A percentile compares a stretch with the other conserved stretches of the same genome.
Conservation (phyloP, 1,140 invertebrate species). For the Sycophaga agraensis region DNA sequence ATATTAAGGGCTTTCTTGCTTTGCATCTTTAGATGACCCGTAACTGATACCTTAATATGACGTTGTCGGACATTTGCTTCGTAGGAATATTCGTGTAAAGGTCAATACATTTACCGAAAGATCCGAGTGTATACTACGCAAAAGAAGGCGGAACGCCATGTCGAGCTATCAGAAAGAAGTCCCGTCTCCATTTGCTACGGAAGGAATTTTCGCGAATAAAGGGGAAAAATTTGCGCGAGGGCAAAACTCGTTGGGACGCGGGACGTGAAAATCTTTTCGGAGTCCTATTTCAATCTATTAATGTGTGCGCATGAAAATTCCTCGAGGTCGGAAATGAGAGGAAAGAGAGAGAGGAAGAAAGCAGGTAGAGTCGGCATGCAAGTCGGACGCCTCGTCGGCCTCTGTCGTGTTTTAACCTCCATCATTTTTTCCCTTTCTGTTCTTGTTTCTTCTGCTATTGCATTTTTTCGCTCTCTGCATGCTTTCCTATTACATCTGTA, state of each 20-base stretch:
- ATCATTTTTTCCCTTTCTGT: background rate
- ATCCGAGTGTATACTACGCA: too few relatives aligned
- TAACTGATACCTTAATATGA: too few relatives aligned
- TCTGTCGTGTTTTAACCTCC: background rate
- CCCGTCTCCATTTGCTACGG: too few relatives aligned
- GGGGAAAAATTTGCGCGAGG: background rate
- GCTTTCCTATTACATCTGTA: too few relatives aligned
- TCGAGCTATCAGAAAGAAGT: too few relatives aligned
- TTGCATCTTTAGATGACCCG: too few relatives aligned
- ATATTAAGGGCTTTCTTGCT: too few relatives aligned
- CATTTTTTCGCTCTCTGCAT: background rate
- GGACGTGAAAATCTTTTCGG: conserved; percentile 9
- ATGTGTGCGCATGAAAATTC: conserved; percentile 7
- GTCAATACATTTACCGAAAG: too few relatives aligned
- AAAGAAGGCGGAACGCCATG: too few relatives aligned
- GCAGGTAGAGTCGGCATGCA: background rate
- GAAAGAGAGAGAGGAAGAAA: background rate
- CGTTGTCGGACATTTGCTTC: too few relatives aligned
- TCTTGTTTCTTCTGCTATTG: background rate
- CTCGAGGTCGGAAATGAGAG: background rate
- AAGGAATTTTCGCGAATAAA: background rate
- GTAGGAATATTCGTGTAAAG: too few relatives aligned
- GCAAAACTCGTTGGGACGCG: background rate
- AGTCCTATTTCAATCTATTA: conserved; percentile 24
- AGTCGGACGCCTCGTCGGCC: conserved; percentile 1